Conservation (phyloP, 2,113 vertebrate genomes). For the Alouatta palliata region DNA sequence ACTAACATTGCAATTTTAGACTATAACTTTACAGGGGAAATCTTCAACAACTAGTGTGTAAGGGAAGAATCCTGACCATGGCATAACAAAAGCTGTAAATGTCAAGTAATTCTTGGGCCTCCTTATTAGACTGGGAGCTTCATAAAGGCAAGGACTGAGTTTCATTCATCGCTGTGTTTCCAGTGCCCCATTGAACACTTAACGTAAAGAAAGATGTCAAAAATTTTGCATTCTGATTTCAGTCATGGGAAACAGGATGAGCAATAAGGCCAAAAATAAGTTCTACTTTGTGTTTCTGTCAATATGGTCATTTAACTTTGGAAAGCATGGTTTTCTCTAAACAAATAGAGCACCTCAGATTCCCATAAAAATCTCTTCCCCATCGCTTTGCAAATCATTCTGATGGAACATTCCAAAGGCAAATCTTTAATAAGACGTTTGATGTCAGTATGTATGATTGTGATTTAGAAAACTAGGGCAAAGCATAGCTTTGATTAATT, state of each 20-base stretch:
- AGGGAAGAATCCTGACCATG: neutral
- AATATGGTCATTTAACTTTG: neutral
- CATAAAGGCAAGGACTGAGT: neutral
- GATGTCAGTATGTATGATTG: neutral
- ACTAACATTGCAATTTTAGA: neutral
- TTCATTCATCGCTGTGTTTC: neutral
- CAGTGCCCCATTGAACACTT: neutral
- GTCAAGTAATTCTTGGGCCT: neutral
- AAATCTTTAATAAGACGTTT: conserved; percentile 36
- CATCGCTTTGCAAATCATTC: neutral
- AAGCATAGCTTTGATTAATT: conserved; percentile 14
- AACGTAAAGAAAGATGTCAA: neutral
- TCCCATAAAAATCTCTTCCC: neutral
- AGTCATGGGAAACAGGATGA: neutral
- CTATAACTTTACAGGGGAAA: neutral
- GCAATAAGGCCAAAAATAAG: neutral
- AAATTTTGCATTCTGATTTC: neutral
- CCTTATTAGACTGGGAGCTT: neutral
- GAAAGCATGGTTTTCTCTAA: conserved; percentile 43
- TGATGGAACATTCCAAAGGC: neutral
- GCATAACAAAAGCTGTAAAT: neutral
- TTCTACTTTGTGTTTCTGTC: neutral
- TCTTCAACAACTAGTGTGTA: neutral
- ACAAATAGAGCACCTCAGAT: neutral
- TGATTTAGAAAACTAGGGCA: conserved; percentile 43